Percentiles rank a stretch among this genome's conserved stretches.
Evolutionary conservation across 2,113 vertebrate genomes (phyloP).

Genomic region (Ptyas mucosa): DNA sequence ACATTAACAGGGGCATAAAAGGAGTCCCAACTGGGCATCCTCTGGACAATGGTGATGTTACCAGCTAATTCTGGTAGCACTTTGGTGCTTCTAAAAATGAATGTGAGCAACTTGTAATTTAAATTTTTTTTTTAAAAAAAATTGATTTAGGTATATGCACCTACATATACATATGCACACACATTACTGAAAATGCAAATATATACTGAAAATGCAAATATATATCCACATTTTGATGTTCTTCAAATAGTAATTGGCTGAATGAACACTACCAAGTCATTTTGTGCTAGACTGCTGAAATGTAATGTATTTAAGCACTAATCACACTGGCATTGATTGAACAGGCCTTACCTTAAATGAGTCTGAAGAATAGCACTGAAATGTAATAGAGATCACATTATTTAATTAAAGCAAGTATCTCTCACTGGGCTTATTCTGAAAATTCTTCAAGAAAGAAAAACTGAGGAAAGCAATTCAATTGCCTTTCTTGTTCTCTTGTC

Average conservation of each 20-base stretch:
- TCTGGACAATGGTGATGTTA: background rate
- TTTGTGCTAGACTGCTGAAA: background rate
- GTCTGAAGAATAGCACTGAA: background rate
- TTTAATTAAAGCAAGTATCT: background rate
- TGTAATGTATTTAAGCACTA: background rate
- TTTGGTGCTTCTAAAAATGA: background rate
- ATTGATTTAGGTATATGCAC: background rate
- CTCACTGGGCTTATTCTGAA: background rate
- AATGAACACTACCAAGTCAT: background rate
- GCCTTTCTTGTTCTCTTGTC: background rate
- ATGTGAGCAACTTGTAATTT: background rate
- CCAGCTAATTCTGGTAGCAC: background rate
- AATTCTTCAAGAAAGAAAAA: background rate
- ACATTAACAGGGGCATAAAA: background rate
- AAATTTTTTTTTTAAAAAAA: too few relatives aligned
- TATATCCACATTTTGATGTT: background rate
- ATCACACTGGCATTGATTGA: background rate
- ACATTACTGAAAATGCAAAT: background rate
- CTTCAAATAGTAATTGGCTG: background rate
- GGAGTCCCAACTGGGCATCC: background rate
- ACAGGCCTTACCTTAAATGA: background rate
- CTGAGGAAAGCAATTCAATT: background rate
- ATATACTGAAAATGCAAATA: background rate
- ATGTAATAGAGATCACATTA: background rate
- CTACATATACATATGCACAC: background rate